Conservation (phyloP, 2,888 invertebrate genomes). For the Hypsopygia costalis region DNA sequence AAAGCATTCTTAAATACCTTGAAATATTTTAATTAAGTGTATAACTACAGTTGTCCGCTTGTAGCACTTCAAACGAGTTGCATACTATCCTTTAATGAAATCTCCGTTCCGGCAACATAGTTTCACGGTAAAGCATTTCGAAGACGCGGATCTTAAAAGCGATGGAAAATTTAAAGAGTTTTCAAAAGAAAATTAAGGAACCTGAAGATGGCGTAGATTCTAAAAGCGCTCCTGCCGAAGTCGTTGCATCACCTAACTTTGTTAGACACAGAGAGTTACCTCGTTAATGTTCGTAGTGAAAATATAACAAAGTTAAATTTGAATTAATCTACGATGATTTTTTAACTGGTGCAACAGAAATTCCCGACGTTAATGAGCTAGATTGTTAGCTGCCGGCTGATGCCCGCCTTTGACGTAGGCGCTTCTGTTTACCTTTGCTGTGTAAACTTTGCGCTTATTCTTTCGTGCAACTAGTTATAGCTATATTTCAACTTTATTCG, state of each 20-base stretch:
- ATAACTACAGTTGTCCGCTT: not conserved
- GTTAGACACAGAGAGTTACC: constrained; percentile 62
- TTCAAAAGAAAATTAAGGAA: constrained; percentile 66
- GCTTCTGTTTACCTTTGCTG: constrained; percentile 13
- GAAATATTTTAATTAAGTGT: constrained; percentile 3
- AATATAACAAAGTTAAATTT: constrained; percentile 58
- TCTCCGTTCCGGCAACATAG: constrained; percentile 37
- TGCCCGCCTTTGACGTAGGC: constrained; percentile 45
- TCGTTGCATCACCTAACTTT: constrained; percentile 62
- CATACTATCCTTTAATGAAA: constrained; percentile 20
- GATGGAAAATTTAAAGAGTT: constrained; percentile 68
- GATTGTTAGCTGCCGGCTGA: constrained; percentile 47
- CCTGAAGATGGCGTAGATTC: constrained; percentile 37
- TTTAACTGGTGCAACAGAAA: constrained; percentile 44
- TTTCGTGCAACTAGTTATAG: constrained; percentile 1
- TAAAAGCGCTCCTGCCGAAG: constrained; percentile 43
- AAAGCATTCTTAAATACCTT: not conserved
- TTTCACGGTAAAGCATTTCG: constrained; percentile 41
- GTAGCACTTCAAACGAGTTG: constrained; percentile 5
- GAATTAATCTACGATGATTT: constrained; percentile 58
- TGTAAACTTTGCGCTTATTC: constrained; percentile 34
- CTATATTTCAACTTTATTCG: constrained; percentile 40
- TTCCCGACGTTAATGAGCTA: constrained; percentile 61
- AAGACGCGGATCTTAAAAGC: constrained; percentile 52
- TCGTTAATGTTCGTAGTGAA: constrained; percentile 55